phyloP scores from a whole-genome alignment of 2,888 invertebrate species.

The Chloroclysta siterata region DNA sequence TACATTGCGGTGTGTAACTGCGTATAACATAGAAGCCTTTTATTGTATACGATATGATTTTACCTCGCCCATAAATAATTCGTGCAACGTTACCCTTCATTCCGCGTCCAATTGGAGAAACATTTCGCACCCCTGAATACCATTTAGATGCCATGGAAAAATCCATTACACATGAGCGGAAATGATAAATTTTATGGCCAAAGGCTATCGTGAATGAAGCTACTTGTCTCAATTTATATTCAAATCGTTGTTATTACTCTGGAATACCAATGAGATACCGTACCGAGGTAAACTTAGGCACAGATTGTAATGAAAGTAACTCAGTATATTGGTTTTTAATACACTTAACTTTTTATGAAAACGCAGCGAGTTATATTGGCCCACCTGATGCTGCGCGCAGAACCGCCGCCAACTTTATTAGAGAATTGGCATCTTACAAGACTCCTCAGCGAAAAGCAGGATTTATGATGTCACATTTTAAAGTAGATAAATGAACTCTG shows the following conservation, averaged over 20 bases:
- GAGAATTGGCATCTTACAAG: slow-evolving; percentile 37
- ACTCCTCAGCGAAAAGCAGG: slow-evolving; percentile 30
- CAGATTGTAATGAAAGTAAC: slow-evolving; percentile 21
- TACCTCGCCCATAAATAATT: slow-evolving; percentile 38
- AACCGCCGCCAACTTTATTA: slow-evolving; percentile 35
- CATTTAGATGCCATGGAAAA: slow-evolving; percentile 45
- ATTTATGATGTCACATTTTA: slow-evolving; percentile 37
- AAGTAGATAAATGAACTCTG: slow-evolving; percentile 32
- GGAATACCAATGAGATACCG: slow-evolving; percentile 60
- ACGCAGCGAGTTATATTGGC: slow-evolving; percentile 29
- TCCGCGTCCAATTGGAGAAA: slow-evolving; percentile 40
- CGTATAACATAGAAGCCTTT: slow-evolving; percentile 15
- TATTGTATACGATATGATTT: slow-evolving; percentile 37
- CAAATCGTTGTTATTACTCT: slow-evolving; percentile 60
- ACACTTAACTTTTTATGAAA: slow-evolving; percentile 38
- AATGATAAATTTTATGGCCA: slow-evolving; percentile 56
- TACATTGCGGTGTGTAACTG: not conserved
- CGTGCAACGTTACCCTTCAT: slow-evolving; percentile 34
- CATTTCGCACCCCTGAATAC: slow-evolving; percentile 42
- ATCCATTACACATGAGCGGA: slow-evolving; percentile 56
- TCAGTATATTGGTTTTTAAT: slow-evolving; percentile 41
- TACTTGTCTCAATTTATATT: slow-evolving; percentile 64
- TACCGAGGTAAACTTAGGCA: slow-evolving; percentile 25
- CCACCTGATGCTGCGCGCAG: slow-evolving; percentile 31
- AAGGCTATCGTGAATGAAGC: slow-evolving; percentile 56